Conservation (phyloP, 2,888 invertebrate genomes). For the Adineta ricciae region DNA sequence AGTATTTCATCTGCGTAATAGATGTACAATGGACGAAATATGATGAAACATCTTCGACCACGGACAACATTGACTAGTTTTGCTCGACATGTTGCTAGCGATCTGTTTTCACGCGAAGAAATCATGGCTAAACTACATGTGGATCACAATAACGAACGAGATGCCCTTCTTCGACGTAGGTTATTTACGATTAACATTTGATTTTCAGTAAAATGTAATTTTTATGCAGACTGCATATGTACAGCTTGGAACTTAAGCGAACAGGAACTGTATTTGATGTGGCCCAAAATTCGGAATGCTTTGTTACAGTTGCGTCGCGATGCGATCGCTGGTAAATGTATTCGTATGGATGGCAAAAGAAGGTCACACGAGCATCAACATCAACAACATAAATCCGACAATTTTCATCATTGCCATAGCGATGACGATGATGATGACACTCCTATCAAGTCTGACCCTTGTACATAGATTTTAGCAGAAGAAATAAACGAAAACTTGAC, state of each 20-base stretch:
- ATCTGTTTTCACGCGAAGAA: not conserved
- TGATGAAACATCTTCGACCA: conserved; percentile 16
- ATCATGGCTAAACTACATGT: not conserved
- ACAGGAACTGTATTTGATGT: not conserved
- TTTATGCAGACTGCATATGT: not conserved
- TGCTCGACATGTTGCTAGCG: not conserved
- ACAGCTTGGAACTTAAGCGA: conserved; percentile 13
- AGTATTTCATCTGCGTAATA: too few relatives aligned
- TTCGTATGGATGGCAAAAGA: not conserved
- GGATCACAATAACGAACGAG: not conserved
- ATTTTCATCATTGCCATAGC: not conserved
- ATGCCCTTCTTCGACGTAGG: not conserved
- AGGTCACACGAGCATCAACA: not conserved
- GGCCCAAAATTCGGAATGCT: not conserved
- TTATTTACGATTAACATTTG: not conserved
- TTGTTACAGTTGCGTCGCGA: not conserved
- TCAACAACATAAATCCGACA: not conserved
- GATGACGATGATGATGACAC: not conserved
- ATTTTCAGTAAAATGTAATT: too few relatives aligned
- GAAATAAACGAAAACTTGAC: not conserved
- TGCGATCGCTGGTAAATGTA: conserved; percentile 17
- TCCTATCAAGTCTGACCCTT: not conserved
- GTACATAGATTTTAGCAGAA: not conserved
- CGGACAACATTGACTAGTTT: not conserved
- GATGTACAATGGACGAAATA: conserved; percentile 17